Conservation (phyloP, 1,140 invertebrate genomes). For the Temnothorax curvispinosus region DNA sequence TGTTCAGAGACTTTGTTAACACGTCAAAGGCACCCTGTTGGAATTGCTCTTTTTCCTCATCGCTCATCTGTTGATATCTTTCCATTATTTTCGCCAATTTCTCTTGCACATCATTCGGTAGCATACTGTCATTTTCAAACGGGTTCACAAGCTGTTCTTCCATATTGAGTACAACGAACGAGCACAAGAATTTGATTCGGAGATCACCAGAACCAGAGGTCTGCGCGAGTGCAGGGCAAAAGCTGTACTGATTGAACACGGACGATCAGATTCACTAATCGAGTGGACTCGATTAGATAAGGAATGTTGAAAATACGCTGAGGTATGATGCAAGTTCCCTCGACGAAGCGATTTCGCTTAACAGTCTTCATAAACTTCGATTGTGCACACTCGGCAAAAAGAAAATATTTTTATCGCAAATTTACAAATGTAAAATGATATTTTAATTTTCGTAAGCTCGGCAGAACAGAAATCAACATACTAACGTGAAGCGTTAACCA, state of each 20-base stretch:
- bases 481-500: background rate
- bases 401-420: background rate
- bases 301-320: background rate
- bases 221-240: background rate
- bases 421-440: background rate
- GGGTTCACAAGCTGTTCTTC: conserved; percentile 42
- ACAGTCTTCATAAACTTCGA: background rate
- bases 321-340: background rate
- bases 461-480: background rate
- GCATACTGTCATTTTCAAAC: conserved; percentile 8
- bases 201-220: background rate
- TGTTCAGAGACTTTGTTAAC: conserved; percentile 15
- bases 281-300: conserved; percentile 53
- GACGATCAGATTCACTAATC: conserved; percentile 15
- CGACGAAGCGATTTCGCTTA: background rate
- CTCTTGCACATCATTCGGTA: conserved; percentile 70
- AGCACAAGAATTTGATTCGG: background rate
- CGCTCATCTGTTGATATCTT: conserved; percentile 80
- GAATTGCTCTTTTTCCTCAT: conserved; percentile 81
- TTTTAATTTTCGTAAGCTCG: background rate
- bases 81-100: conserved; percentile 80
- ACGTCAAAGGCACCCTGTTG: conserved; percentile 75
- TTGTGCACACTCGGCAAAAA: background rate
- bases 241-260: conserved; percentile 20
- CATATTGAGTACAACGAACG: conserved; percentile 31